phyloP scores from a whole-genome alignment of 2,888 invertebrate genomes.

The Teinopalpus imperialis region DNA sequence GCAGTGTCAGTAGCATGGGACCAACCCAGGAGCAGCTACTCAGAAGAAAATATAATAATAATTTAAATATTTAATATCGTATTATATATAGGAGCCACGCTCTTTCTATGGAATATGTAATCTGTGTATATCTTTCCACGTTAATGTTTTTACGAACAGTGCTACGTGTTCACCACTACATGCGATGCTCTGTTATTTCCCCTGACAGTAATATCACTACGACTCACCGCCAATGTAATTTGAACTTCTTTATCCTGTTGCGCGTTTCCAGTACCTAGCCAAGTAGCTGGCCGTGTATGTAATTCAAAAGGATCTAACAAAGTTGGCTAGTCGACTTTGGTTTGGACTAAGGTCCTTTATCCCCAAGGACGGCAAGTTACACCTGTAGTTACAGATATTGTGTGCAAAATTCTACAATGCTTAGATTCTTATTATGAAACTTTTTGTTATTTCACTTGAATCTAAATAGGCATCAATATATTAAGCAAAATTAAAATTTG shows the following conservation, averaged over 20 bases:
- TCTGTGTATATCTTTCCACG: conserved; percentile 14
- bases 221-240: conserved; percentile 55
- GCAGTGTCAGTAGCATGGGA: too few species aligned
- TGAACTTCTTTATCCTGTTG: conserved; percentile 46
- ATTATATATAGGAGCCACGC: too few species aligned
- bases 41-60: too few species aligned
- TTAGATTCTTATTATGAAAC: too few species aligned
- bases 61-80: too few species aligned
- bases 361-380: conserved; percentile 70
- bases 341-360: conserved; percentile 60
- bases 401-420: conserved; percentile 68
- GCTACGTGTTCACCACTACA: conserved; percentile 54
- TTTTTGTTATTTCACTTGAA: too few species aligned
- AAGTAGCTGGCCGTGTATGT: conserved; percentile 28
- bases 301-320: conserved; percentile 46
- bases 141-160: conserved; percentile 37
- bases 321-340: conserved; percentile 43
- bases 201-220: conserved; percentile 68
- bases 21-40: too few species aligned
- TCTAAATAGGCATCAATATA: too few species aligned
- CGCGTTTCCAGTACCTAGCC: conserved; percentile 37
- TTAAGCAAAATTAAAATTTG: too few species aligned
- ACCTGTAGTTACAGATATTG: conserved; percentile 72
- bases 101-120: too few species aligned
- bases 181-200: conserved; percentile 67